Base-by-base conservation (phyloP, 1,140 invertebrate genomes). In the Anoplophora glabripennis region DNA sequence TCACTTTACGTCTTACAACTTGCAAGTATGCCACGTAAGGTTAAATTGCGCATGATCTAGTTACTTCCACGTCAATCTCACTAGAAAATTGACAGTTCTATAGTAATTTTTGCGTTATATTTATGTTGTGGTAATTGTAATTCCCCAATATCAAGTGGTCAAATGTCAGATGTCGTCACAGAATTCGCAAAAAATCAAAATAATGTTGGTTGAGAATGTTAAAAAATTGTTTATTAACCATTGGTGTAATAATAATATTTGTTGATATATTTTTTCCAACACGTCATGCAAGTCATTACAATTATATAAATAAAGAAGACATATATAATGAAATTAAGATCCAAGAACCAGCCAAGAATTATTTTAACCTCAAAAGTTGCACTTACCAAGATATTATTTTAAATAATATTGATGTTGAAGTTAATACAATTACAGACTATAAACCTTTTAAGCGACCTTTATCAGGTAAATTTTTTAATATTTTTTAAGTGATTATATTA, bases 21-120 rank as follows among this genome's bases (percentile, higher is more conserved):
- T 28, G 21, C 74, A 71, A 71, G 68, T 75, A 70, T 83, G 82
- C 82, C 81, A 83, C 81, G 82, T 83, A 83, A 83, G 79, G 80
- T 73, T 68, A 68, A 66, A 78, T 66, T 75, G 75, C 80, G 79
- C 81, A 81, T 78, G 80, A 76, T 62, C 56, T 63, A 57, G 72
- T 73, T 72, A 70, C 69, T 61, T 75, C 73, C 73, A 75, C 73
- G 71, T 75, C 69, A 72, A 68, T 67, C 57, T 66, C 58, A 57
- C 55, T 21, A 61, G 12, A 49, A 54, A 42, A 53, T n/a, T 44
- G 15, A 33, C 9, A 45, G 3, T 28, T 28, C 21, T 28, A 28
- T 5, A 28, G 21, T 28, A 28, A 28, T 28, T 28, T 28, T 28
- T 28, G 5, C 21, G 21, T 28, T 28, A 28, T 28, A 28, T 28